phyloP scores from a whole-genome alignment of 2,888 invertebrate genomes.

The Nephrotoma guestfalica region DNA sequence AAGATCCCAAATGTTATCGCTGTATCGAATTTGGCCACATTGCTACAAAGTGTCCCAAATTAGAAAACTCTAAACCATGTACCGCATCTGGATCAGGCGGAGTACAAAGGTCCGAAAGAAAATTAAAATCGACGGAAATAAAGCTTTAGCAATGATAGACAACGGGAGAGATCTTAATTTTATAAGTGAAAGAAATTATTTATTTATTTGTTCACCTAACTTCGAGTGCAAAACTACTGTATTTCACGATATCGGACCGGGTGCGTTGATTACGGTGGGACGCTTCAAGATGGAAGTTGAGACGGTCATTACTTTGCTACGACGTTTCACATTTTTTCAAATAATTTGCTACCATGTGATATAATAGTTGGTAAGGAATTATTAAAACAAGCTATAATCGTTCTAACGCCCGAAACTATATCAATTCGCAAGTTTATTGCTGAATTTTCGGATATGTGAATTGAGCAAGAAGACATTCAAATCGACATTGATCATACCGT shows the following conservation, averaged over 20 bases:
- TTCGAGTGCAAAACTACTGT: background rate
- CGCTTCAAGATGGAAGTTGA: background rate
- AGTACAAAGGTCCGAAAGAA: background rate
- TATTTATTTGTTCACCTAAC: background rate
- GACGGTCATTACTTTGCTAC: background rate
- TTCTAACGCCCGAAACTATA: background rate
- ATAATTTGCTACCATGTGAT: background rate
- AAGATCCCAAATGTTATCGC: background rate
- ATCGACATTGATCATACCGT: background rate
- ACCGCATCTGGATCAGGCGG: too few relatives aligned
- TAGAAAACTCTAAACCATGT: background rate
- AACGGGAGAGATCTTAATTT: background rate
- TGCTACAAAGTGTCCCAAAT: background rate
- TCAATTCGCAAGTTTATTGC: background rate
- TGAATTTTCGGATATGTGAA: background rate
- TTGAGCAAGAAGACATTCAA: background rate
- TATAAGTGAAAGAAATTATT: background rate
- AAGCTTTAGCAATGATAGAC: background rate
- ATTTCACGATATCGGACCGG: background rate
- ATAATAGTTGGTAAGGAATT: background rate
- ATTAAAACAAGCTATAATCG: background rate
- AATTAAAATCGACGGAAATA: background rate
- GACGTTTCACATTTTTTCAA: background rate
- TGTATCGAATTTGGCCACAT: slow-evolving; percentile 1
- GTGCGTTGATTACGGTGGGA: background rate